Base-by-base conservation (phyloP, 2,113 vertebrate species). In the Protobothrops flavoviridis region DNA sequence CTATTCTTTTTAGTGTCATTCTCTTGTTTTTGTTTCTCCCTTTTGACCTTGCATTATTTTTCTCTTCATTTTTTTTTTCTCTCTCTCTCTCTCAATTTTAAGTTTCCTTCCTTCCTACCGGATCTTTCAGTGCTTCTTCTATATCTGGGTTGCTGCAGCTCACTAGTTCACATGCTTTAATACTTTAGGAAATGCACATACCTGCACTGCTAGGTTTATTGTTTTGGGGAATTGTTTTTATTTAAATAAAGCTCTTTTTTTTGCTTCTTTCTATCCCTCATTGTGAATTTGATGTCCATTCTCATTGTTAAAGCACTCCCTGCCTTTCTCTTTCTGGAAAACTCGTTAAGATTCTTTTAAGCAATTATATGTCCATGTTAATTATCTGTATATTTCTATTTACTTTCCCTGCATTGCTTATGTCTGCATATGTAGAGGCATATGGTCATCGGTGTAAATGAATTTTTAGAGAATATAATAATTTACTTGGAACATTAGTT, bases 141-240 rank as follows among this genome's bases (percentile, higher is more conserved):
- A 92, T 96, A 97, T 96, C 96, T 96, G 96, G 95, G 95, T 97
- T 97, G 95, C 94, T 91, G 93, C 94, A 92, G 96, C 96, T 93
- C 95, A 94, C 93, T 95, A 97, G 96, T 97, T 96, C 96, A 96
- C 95, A 93, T 96, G 97, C 96, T 96, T 97, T 95, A 92, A 90
- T 97, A 96, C 95, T 97, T 90, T 90, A 97, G 96, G 96, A 96
- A 97, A 97, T 97, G 95, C 96, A 97, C 96, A 96, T 97, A 96
- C 97, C 95, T 97, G 96, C 95, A 88, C 96, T 97, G 96, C 95
- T 97, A 96, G 96, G 96, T 97, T 96, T 97, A 95, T 97, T 97
- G 95, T 97, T 95, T 97, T 94, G 95, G 96, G 97, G 94, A 96
- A 92, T 97, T 95, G 94, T 95, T 95, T 88, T 96, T 95, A 92